These are phyloP conservation scores for Zaprionus bogoriensis DNA, from an alignment of 2,888 invertebrate genomes.

Conservation along the genomic window DNA sequence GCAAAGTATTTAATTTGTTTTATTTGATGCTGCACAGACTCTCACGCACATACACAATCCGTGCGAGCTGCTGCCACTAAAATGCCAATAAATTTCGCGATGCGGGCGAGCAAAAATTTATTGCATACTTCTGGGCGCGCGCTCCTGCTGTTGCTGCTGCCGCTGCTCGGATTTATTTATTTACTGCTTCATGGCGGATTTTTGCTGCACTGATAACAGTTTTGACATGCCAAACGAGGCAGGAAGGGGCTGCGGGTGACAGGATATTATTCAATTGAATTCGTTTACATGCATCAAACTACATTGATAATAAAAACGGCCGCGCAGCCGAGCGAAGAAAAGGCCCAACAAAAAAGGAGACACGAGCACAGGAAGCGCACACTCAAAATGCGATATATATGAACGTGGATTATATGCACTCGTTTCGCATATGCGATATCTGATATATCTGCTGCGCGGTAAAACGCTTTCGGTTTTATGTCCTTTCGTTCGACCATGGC, in stretches of 20 bases:
- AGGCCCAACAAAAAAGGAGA: conserved; percentile 14
- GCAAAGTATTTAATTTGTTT: conserved; percentile 70
- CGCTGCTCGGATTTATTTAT: conserved; percentile 66
- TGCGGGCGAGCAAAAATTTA: conserved; percentile 59
- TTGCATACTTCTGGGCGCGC: conserved; percentile 59
- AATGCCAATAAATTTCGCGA: conserved; percentile 75
- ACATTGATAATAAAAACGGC: conserved; percentile 65
- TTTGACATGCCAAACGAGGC: conserved; percentile 64
- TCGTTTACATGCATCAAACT: conserved; percentile 77
- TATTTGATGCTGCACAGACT: conserved; percentile 35
- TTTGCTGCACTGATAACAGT: conserved; percentile 68
- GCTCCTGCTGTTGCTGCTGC: not conserved
- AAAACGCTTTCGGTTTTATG: conserved; percentile 49
- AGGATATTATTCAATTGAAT: conserved; percentile 81
- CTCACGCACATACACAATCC: conserved; percentile 12
- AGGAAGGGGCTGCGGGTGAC: conserved; percentile 44
- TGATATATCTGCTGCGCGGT: conserved; percentile 37
- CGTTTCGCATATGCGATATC: conserved; percentile 11
- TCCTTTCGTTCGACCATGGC: conserved; percentile 34
- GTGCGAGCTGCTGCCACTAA: conserved; percentile 61
- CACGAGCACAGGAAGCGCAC: not conserved
- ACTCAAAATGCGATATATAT: conserved; percentile 10
- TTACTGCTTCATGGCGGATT: conserved; percentile 61
- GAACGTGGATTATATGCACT: not conserved
- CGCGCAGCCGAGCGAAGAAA: conserved; percentile 28